Evolutionary conservation across 2,888 invertebrate species (phyloP), one percentile per base, ranked within the genome.

Genomic region (Galerucella nymphaeae): DNA sequence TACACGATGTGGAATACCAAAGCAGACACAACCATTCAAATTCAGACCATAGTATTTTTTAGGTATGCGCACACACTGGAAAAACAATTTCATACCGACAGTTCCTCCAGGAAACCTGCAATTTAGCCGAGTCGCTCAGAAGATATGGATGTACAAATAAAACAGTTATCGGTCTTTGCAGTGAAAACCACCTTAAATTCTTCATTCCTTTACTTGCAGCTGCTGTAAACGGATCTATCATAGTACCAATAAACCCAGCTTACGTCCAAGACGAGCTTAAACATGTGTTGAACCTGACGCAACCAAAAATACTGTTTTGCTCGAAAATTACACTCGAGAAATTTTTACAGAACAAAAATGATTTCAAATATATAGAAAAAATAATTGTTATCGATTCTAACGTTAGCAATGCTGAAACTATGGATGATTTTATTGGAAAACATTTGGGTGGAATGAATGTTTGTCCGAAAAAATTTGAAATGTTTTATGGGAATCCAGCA

Each of bases 221-320:
- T 6, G 66, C 82, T 6, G 83, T 77, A 62, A 69, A 81, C 10
- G 84, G 83, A 3, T 79, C 80, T 5, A 74, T 75, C 3, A 62
- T 80, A 18, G 80, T 81, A 13, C 79, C 82, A 6, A 42, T 84
- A 8, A 84, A 83, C 70, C 78, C 79, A 53, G 75, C 71, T 13
- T 84, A 84, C 72, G 78, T 78, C 10, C 23, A 65, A 58, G 71
- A 71, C 8, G 83, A 83, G 76, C 59, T 82, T 41, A 71, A 75
- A 57, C 93, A 93, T 81, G 86, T 90, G 23, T 81, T 92, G 2
- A 89, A 88, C 71, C 89, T 93, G 72, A 90, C 91, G 0, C 90
- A 90, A 80, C 93, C 93, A 61, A 91, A 90, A 82, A 85, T 90
- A 64, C 88, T 93, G 76, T 91, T 93, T 82, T 89, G 90, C 45